phyloP scores from a whole-genome alignment of 1,140 invertebrate genomes.

The Caerostris extrusa region DNA sequence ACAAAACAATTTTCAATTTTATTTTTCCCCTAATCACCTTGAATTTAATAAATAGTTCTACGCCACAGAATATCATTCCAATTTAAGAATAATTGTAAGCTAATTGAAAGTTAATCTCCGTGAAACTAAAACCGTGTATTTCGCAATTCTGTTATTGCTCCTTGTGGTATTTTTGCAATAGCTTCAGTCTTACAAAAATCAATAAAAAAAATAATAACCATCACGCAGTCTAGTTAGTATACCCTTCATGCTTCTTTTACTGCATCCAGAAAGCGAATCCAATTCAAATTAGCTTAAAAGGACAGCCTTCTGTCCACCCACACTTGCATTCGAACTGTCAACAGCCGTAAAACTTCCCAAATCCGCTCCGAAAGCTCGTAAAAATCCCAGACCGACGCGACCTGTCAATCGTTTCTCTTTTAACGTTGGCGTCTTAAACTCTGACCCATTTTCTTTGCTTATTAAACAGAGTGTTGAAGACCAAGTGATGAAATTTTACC shows the following conservation, averaged over 20 bases:
- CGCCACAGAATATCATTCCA: too few species aligned
- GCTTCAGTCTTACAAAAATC: too few species aligned
- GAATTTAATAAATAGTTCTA: too few species aligned
- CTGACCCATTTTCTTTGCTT: background rate
- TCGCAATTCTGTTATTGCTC: too few species aligned
- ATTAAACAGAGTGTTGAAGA: background rate
- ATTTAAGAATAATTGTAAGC: too few species aligned
- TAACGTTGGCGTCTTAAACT: background rate
- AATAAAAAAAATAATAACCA: too few species aligned
- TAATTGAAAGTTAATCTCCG: too few species aligned
- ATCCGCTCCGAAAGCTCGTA: background rate
- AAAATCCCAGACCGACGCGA: background rate
- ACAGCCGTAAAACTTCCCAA: background rate
- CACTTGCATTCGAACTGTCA: background rate
- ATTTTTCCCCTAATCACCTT: too few species aligned
- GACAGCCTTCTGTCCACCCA: background rate
- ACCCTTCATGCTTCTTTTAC: background rate
- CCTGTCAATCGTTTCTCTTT: background rate
- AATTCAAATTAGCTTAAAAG: background rate
- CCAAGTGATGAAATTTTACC: background rate
- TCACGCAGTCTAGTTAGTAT: too few species aligned
- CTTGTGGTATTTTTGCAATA: too few species aligned
- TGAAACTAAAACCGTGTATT: too few species aligned
- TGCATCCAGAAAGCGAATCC: background rate
- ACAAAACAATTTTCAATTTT: too few species aligned